phyloP scores from a whole-genome alignment of 1,140 invertebrate genomes.

The Venturia canescens region DNA sequence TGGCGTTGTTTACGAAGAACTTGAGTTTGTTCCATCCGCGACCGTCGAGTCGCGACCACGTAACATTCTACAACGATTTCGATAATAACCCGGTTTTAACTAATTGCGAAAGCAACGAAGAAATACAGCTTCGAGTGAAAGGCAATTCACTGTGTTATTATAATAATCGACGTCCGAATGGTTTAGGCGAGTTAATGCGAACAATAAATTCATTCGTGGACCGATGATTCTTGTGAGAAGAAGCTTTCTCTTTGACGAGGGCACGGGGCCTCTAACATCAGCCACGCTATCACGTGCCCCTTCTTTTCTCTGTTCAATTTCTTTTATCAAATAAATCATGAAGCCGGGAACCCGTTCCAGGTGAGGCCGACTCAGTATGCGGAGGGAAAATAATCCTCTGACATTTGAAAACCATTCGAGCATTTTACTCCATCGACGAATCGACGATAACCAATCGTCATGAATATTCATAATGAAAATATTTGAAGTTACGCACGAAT shows the following conservation, averaged over 20 bases:
- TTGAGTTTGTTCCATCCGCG: neutral
- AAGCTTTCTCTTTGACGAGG: conserved; percentile 38
- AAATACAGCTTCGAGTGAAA: neutral
- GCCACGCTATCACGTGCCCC: neutral
- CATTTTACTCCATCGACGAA: neutral
- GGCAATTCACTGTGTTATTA: conserved; percentile 28
- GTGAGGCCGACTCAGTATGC: neutral
- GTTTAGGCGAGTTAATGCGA: neutral
- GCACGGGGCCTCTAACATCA: neutral
- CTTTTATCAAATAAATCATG: conserved; percentile 28
- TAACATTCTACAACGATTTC: conserved; percentile 29
- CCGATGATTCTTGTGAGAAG: neutral
- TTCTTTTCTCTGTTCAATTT: neutral
- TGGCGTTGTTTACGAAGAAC: neutral
- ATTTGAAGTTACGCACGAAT: neutral
- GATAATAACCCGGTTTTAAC: neutral
- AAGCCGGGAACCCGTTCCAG: neutral
- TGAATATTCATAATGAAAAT: neutral
- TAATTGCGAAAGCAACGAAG: conserved; percentile 30
- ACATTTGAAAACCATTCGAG: conserved; percentile 11
- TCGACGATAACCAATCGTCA: conserved; percentile 20
- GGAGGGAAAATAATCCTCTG: neutral
- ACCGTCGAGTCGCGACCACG: neutral
- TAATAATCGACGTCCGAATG: conserved; percentile 30
- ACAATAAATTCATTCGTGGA: neutral